Percentiles rank a stretch among this genome's conserved stretches.
Conservation (phyloP, 1,140 invertebrate genomes). For the Drosophila paulistorum region DNA sequence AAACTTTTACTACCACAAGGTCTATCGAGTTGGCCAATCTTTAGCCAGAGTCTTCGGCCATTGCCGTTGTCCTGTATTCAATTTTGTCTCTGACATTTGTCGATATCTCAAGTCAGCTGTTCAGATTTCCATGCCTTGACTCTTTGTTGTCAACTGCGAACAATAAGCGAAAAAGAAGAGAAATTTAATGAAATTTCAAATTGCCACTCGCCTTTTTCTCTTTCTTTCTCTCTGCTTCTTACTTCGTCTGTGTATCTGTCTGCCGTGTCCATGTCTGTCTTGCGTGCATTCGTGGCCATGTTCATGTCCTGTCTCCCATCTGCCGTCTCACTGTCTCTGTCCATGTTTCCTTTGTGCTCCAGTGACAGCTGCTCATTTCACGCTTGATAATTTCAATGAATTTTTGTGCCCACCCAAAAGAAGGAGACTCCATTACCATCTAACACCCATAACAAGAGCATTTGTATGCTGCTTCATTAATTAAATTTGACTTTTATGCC, state of each 20-base stretch:
- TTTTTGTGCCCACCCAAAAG: constrained; percentile 44
- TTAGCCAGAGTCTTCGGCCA: not conserved
- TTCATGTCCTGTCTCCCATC: not conserved
- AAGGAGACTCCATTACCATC: constrained; percentile 23
- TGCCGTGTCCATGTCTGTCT: constrained; percentile 15
- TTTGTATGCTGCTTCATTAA: constrained; percentile 66
- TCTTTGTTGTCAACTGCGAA: constrained; percentile 31
- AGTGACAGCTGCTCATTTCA: constrained; percentile 80
- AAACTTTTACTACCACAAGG: constrained; percentile 38
- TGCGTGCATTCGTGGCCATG: constrained; percentile 5
- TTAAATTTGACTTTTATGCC: constrained; percentile 56
- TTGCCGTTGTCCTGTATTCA: not conserved
- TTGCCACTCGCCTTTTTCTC: constrained; percentile 65
- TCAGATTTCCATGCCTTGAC: constrained; percentile 46
- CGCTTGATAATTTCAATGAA: constrained; percentile 80
- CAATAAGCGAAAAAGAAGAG: constrained; percentile 56
- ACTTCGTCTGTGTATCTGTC: not conserved
- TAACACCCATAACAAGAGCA: constrained; percentile 41
- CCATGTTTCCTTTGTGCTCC: constrained; percentile 62
- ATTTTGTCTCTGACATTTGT: constrained; percentile 3
- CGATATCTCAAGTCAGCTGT: constrained; percentile 47
- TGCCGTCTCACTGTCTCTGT: constrained; percentile 4
- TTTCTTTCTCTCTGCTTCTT: constrained; percentile 17
- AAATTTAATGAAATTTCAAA: constrained; percentile 81
- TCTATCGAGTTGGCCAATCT: constrained; percentile 25